These are phyloP conservation scores for Accipiter superciliosus DNA, from an alignment of 2,797 vertebrate genomes.

Conservation along the genomic window DNA sequence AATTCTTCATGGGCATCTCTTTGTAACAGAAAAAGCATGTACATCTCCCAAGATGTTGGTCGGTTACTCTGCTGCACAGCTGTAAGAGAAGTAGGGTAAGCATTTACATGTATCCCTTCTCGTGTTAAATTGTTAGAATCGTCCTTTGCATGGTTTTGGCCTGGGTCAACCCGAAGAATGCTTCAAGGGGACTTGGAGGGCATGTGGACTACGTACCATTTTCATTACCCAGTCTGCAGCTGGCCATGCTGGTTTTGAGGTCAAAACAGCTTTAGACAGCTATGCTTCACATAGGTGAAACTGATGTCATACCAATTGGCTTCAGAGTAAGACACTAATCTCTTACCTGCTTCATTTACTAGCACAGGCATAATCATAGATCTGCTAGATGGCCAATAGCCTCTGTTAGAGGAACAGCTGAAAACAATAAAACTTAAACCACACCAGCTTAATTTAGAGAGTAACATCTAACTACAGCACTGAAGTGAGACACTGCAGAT, in stretches of 20 bases:
- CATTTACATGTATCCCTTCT: background rate
- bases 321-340: background rate
- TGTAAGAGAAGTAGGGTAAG: background rate
- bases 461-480: background rate
- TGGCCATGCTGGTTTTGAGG: background rate
- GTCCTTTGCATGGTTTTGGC: background rate
- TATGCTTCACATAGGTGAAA: rapidly evolving
- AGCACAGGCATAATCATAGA: background rate
- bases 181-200: background rate
- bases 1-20: rapidly evolving
- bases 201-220: background rate
- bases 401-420: background rate
- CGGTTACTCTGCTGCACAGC: background rate
- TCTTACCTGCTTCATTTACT: background rate
- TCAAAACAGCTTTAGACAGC: background rate
- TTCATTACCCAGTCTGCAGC: background rate
- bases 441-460: background rate
- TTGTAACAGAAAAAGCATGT: rapidly evolving
- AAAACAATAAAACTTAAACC: background rate
- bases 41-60: background rate
- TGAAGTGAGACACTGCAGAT: background rate
- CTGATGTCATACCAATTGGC: background rate
- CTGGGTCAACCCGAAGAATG: background rate
- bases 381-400: background rate
- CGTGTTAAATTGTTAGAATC: background rate